These are phyloP conservation scores for Barypeithes pellucidus DNA, from an alignment of 2,888 invertebrate genomes.

Conservation along the genomic window DNA sequence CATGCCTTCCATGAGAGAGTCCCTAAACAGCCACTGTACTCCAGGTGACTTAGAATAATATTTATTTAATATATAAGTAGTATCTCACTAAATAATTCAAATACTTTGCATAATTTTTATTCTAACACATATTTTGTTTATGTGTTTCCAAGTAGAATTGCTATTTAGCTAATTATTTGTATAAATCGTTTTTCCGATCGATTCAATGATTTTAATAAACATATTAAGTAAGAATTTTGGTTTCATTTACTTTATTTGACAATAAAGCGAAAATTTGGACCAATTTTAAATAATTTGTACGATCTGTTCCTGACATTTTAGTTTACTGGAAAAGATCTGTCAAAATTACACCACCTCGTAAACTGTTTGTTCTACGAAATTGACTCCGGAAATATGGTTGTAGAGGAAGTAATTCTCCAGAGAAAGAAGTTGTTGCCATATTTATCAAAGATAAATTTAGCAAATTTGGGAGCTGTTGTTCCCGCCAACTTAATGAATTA, in stretches of 20 bases:
- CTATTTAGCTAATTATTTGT: constrained; percentile 7
- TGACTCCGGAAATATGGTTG: too few relatives aligned
- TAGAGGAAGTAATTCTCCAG: too few relatives aligned
- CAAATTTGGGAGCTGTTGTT: too few relatives aligned
- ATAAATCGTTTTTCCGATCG: constrained; percentile 2
- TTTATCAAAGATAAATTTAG: too few relatives aligned
- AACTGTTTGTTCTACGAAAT: too few relatives aligned
- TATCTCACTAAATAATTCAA: constrained; percentile 3
- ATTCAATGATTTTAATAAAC: constrained; percentile 10
- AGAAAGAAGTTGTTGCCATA: too few relatives aligned
- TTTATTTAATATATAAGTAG: constrained; percentile 22
- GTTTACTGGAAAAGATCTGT: too few relatives aligned
- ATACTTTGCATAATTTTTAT: constrained; percentile 6
- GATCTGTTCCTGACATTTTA: too few relatives aligned
- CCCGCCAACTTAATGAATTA: too few relatives aligned
- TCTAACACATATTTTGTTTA: constrained; percentile 15
- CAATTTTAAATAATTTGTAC: too few relatives aligned
- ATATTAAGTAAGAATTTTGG: background rate
- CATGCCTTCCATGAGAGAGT: constrained; percentile 29
- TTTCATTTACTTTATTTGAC: constrained; percentile 20
- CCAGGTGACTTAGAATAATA: constrained; percentile 40
- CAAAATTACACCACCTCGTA: too few relatives aligned
- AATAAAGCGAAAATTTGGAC: too few relatives aligned
- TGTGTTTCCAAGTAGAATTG: constrained; percentile 11
- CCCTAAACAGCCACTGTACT: constrained; percentile 30